Base-by-base conservation (phyloP, 2,797 vertebrate species). In the Peromyscus attwateri region DNA sequence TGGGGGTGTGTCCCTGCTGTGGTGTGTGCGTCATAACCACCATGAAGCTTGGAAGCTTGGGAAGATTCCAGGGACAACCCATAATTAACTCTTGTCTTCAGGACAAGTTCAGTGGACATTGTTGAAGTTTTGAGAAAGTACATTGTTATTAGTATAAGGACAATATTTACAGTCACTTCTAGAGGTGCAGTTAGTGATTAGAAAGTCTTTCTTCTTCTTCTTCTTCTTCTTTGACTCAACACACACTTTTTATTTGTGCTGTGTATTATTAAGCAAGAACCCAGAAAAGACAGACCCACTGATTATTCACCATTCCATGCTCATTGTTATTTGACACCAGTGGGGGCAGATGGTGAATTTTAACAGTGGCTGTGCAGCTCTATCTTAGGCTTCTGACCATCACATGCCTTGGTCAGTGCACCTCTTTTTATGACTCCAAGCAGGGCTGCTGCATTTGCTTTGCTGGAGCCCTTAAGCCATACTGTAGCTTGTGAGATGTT, bases 61-160 rank as follows among this genome's bases (percentile, higher is more conserved):
- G 92, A 97, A 92, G 49, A 52, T 97, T 96, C 97, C 62, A 34
- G 13, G 46, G 95, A 96, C 96, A 98, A 94, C 73, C 96, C 37
- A 70, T 96, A 98, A 98, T 97, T 97, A 98, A 95, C 68, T 97
- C 95, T 96, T 84, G 88, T 94, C 76, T 1, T 0, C 0, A 0
- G 91, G 96, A 79, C 64, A 23, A 60, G 46, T 97, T 85, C 91
- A 1, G 92, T 87, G 43, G 89, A 89, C 94, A 60, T 10, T 66
- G 73, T 93, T 96, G 92, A 97, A 97, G 89, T 89, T 37, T 95
- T 46, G 81, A 89, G 11, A 95, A 95, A 87, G 68, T 21, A 85
- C 85, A 14, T 93, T 94, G 73, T 95, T 96, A 97, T 97, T 81
- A 95, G 95, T 43, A 0, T 55, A 88, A 82, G 0, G 0, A 88